These are phyloP conservation scores for Drosophila seguyi DNA, from an alignment of 1,140 invertebrate genomes.

Conservation along the genomic window DNA sequence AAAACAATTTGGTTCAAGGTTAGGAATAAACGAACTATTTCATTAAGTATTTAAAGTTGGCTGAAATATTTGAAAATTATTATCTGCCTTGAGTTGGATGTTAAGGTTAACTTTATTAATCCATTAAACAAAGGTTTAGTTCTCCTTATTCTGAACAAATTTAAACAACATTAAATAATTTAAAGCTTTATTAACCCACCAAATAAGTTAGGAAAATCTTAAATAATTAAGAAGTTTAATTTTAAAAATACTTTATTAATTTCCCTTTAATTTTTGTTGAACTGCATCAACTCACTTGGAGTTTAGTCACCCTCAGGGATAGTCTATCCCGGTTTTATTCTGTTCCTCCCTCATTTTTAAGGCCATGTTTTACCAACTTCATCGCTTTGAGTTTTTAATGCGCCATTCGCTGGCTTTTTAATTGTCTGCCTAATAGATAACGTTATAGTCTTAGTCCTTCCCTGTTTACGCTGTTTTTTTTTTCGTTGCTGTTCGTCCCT, in stretches of 20 bases:
- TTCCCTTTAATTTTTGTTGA: not conserved
- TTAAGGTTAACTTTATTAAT: no score
- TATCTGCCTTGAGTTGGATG: no score
- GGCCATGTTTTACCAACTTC: constrained; percentile 35
- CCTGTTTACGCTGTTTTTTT: constrained; percentile 18
- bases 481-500: constrained; percentile 23
- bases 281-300: constrained; percentile 11
- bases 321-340: constrained; percentile 5
- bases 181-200: not conserved
- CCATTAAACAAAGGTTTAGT: no score
- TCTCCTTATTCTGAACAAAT: no score
- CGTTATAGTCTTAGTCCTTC: constrained; percentile 45
- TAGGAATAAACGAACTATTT: no score
- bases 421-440: constrained; percentile 71
- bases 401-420: constrained; percentile 64
- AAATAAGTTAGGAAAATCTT: no score
- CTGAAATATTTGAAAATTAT: not conserved
- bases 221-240: no score
- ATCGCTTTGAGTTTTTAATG: constrained; percentile 67
- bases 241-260: no score
- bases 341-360: constrained; percentile 32
- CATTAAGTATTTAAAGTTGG: fast-evolving
- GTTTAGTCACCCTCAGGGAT: constrained; percentile 52
- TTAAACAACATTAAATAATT: no score
- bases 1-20: not conserved